A percentile compares a stretch with the other conserved stretches of the same genome.
Evolutionary conservation across 2,888 invertebrate genomes (phyloP).

Genomic region (Phlogophora meticulosa): DNA sequence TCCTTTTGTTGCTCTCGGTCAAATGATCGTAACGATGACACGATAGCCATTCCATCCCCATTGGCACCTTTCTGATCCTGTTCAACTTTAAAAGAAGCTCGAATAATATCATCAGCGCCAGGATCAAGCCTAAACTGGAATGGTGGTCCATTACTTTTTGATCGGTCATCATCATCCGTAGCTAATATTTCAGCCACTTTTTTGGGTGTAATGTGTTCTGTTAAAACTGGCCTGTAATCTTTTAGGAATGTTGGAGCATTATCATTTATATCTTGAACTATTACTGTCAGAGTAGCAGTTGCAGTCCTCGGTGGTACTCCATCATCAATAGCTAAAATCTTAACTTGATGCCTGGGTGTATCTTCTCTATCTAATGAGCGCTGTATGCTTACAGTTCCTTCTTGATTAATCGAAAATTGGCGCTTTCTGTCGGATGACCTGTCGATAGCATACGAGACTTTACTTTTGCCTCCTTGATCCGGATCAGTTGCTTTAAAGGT

Average conservation of each 20-base stretch:
- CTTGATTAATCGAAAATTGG: conserved; percentile 98
- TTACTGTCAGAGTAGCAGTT: conserved; percentile 97
- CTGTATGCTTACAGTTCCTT: conserved; percentile 98
- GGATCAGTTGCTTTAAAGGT: conserved; percentile 99
- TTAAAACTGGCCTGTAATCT: conserved; percentile 97
- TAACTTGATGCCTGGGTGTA: conserved; percentile 98
- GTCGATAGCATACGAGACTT: conserved; percentile 97
- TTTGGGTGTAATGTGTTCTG: conserved; percentile 97
- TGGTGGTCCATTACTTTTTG: conserved; percentile 99
- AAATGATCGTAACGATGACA: conserved; percentile 98
- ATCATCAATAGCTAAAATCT: conserved; percentile 98
- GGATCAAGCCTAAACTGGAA: conserved; percentile 98
- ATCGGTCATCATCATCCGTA: conserved; percentile 98
- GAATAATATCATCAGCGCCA: conserved; percentile 97
- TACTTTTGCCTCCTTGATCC: conserved; percentile 98
- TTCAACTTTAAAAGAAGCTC: conserved; percentile 98
- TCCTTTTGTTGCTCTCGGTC: conserved; percentile 99
- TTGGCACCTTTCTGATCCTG: conserved; percentile 99
- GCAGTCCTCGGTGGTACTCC: conserved; percentile 98
- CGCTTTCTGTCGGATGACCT: conserved; percentile 97
- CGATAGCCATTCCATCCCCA: conserved; percentile 99
- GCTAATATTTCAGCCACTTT: conserved; percentile 98
- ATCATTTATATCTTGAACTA: conserved; percentile 98
- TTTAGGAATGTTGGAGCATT: conserved; percentile 98
- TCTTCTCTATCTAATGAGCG: conserved; percentile 98